phyloP scores from a whole-genome alignment of 1,140 invertebrate genomes.

The Charaxes varanes region DNA sequence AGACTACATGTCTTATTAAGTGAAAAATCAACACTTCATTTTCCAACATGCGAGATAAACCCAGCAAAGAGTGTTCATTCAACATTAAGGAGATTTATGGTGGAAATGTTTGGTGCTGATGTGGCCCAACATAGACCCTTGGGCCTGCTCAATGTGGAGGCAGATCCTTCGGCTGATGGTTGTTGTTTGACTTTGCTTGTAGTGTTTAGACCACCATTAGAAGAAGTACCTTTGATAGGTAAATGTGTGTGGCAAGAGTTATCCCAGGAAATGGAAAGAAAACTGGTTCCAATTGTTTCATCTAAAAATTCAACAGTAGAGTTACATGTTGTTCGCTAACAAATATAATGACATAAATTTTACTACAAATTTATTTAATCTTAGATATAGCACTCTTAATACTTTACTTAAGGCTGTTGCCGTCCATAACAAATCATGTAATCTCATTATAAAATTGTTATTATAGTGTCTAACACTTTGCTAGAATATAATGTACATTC shows the following conservation, averaged over 20 bases:
- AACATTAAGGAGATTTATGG: constrained; percentile 91
- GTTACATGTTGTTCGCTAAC: constrained; percentile 85
- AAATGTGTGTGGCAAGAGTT: constrained; percentile 93
- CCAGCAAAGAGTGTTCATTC: constrained; percentile 90
- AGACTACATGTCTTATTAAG: constrained; percentile 88
- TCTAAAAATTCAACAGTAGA: constrained; percentile 85
- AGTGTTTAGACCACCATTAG: constrained; percentile 88
- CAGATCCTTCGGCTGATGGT: constrained; percentile 81
- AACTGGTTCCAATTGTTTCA: constrained; percentile 79
- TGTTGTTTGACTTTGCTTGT: constrained; percentile 89
- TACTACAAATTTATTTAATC: too few relatives aligned
- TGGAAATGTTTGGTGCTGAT: constrained; percentile 91
- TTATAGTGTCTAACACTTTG: constrained; percentile 2
- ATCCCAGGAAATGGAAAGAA: constrained; percentile 80
- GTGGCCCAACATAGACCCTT: constrained; percentile 89
- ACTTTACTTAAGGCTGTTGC: too few relatives aligned
- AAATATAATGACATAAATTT: too few relatives aligned
- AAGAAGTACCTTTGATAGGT: constrained; percentile 88
- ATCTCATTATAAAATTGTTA: constrained; percentile 5
- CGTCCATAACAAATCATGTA: constrained; percentile 5
- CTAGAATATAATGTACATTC: too few relatives aligned
- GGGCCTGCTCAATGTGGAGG: constrained; percentile 83
- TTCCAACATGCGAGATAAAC: constrained; percentile 92
- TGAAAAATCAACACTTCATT: constrained; percentile 86
- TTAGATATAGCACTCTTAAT: too few relatives aligned